phyloP scores from a whole-genome alignment of 2,113 vertebrate species.

The Oxygymnocypris stewartii region DNA sequence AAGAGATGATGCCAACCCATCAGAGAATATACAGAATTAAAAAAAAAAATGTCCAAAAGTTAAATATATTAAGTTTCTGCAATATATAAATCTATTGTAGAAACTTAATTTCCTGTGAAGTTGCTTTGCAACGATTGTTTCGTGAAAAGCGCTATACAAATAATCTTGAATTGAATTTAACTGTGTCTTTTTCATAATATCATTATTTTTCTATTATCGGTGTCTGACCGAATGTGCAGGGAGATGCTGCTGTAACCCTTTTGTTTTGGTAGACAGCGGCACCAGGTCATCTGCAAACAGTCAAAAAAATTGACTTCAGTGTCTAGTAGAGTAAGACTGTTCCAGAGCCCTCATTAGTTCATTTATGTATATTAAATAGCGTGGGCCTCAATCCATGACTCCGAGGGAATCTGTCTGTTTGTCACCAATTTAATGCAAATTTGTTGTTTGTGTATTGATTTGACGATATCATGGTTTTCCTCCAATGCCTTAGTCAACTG shows the following conservation, averaged over 20 bases:
- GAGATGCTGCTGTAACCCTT: background rate
- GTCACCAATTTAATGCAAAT: background rate
- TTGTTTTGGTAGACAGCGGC: background rate
- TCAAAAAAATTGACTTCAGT: background rate
- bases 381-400: background rate
- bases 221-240: background rate
- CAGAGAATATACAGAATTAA: no score
- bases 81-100: no score
- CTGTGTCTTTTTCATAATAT: background rate
- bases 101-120: no score
- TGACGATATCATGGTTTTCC: background rate
- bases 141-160: no score
- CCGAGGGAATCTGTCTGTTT: background rate
- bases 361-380: background rate
- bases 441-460: background rate
- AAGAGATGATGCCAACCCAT: no score
- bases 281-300: background rate
- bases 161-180: no score
- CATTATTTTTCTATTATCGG: background rate
- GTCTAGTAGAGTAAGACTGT: background rate
- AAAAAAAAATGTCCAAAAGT: no score
- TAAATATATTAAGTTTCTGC: no score
- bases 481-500: background rate
- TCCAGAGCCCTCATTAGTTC: background rate
- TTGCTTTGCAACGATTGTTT: no score